Percentiles rank a stretch among this genome's conserved stretches.
Evolutionary conservation across 2,113 vertebrate species (phyloP).

Genomic region (Bothrops jararaca): DNA sequence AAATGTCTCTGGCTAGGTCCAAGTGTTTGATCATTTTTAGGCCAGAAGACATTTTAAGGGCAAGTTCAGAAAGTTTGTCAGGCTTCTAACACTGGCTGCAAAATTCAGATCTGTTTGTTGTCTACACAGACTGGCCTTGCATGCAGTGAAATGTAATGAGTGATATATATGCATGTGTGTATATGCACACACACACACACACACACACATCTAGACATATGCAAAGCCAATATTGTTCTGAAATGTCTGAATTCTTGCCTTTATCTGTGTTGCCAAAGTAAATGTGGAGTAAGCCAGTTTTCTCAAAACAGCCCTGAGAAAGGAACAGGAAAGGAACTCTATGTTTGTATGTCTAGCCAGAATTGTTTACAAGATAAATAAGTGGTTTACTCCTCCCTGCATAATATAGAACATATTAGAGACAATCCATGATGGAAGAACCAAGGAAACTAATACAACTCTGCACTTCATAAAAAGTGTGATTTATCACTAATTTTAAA

Average conservation of each 20-base stretch:
- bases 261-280: constrained; percentile 31
- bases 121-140: neutral
- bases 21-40: constrained; percentile 16
- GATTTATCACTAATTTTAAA: constrained; percentile 65
- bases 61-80: constrained; percentile 17
- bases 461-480: constrained; percentile 67
- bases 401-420: constrained; percentile 69
- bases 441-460: constrained; percentile 74
- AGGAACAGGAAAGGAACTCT: constrained; percentile 38
- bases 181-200: neutral
- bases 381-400: constrained; percentile 69
- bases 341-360: constrained; percentile 49
- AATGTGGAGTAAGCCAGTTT: constrained; percentile 21
- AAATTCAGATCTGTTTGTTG: constrained; percentile 7
- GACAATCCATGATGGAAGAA: constrained; percentile 75
- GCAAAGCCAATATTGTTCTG: constrained; percentile 37
- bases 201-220: neutral
- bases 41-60: neutral
- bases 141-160: constrained; percentile 23
- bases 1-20: constrained; percentile 10
- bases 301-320: constrained; percentile 57
- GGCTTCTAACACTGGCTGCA: constrained; percentile 1
- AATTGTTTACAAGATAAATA: constrained; percentile 64
- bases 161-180: neutral
- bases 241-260: constrained; percentile 34